Percentiles rank a stretch among this genome's conserved stretches.
Conservation (phyloP, 2,797 vertebrate genomes). For the Poecile montanus region DNA sequence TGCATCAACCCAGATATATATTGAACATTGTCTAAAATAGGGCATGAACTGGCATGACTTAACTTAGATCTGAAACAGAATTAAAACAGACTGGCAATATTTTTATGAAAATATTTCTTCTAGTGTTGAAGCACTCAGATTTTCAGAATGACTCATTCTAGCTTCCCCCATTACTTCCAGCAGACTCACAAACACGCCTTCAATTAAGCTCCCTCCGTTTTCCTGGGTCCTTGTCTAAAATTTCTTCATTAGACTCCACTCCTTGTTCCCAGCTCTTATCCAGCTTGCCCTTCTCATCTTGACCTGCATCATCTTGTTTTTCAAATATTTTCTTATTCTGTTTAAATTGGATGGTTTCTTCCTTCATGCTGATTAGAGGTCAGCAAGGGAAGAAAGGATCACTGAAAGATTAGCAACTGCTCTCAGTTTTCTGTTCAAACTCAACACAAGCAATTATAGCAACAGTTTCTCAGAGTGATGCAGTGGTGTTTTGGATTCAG, state of each 20-base stretch:
- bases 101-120: constrained; percentile 11
- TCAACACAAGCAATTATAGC: neutral
- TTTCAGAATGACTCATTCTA: constrained; percentile 7
- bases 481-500: neutral
- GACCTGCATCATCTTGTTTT: neutral
- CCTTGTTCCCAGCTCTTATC: neutral
- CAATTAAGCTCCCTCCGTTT: neutral
- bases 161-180: neutral
- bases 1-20: constrained; percentile 46
- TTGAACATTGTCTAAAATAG: constrained; percentile 28
- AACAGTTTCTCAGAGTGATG: neutral
- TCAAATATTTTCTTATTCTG: neutral
- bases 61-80: constrained; percentile 19
- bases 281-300: neutral
- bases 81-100: constrained; percentile 1
- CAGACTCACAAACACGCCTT: neutral
- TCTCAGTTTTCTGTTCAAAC: neutral
- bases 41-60: constrained; percentile 41
- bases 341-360: neutral
- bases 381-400: neutral
- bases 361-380: neutral
- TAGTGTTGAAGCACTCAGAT: neutral
- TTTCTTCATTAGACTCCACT: neutral
- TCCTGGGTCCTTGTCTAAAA: neutral
- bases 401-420: neutral